These are phyloP conservation scores for Todiramphus chloris DNA, from an alignment of 2,113 vertebrate genomes.

Conservation along the genomic window DNA sequence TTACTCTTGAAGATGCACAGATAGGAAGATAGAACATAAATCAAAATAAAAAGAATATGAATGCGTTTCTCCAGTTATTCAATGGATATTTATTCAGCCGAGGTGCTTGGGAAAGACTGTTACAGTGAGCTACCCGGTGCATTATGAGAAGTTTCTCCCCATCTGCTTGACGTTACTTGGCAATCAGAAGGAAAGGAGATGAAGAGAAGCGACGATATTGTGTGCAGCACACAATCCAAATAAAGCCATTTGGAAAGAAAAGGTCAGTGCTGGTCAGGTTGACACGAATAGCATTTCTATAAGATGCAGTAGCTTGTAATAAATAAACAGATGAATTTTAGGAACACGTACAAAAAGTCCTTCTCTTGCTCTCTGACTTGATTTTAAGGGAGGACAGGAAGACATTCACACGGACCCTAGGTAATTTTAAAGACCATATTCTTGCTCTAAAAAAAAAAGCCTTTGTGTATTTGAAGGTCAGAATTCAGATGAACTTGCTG, in stretches of 20 bases:
- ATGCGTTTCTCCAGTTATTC: slow-evolving; percentile 29
- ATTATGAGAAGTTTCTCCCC: not conserved
- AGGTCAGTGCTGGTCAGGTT: not conserved
- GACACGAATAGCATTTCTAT: not conserved
- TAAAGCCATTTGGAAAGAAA: not conserved
- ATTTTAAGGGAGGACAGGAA: not conserved
- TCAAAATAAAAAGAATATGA: slow-evolving; percentile 53
- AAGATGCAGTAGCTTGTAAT: not conserved
- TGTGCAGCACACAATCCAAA: not conserved
- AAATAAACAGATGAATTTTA: not conserved
- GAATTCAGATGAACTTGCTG: not conserved
- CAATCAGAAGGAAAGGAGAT: not conserved
- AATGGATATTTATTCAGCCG: slow-evolving; percentile 35
- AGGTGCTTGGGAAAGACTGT: not conserved
- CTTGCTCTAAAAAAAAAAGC: not conserved
- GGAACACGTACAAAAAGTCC: not conserved
- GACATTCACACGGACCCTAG: not conserved
- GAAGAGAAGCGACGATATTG: not conserved
- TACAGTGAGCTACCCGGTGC: not conserved
- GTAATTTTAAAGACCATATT: not conserved
- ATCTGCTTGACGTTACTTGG: not conserved
- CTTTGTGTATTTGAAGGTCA: slow-evolving; percentile 17
- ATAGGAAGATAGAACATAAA: slow-evolving; percentile 47
- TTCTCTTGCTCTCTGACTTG: not conserved
- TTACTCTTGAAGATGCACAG: slow-evolving; percentile 51